Evolutionary conservation across 2,888 invertebrate genomes (phyloP).

Genomic region (Alcis repandata): DNA sequence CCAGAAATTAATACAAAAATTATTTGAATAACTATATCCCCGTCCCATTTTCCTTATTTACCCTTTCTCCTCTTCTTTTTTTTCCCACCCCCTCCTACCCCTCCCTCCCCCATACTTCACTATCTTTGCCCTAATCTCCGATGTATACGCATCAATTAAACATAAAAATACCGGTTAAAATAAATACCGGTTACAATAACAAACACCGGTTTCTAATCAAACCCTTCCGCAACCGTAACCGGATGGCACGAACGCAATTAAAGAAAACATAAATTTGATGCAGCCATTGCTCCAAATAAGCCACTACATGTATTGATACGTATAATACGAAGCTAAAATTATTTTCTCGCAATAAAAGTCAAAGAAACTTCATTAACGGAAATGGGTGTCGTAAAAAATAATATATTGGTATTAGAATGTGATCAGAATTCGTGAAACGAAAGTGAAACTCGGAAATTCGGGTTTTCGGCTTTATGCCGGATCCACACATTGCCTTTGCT

Average conservation of each 20-base stretch:
- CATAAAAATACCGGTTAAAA: slow-evolving; percentile 23
- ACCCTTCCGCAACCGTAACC: slow-evolving; percentile 28
- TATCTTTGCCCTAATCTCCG: slow-evolving; percentile 2
- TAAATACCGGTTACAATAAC: too few relatives aligned
- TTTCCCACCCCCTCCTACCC: too few relatives aligned
- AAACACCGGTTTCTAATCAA: slow-evolving; percentile 34
- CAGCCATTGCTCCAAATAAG: slow-evolving; percentile 31
- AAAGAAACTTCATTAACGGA: slow-evolving; percentile 45
- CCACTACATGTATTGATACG: slow-evolving; percentile 28
- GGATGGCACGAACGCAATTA: slow-evolving; percentile 32
- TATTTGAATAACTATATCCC: too few relatives aligned
- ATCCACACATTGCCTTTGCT: neutral
- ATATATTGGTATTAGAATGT: slow-evolving; percentile 45
- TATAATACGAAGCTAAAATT: slow-evolving; percentile 40
- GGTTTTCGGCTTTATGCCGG: slow-evolving; percentile 21
- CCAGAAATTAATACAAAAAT: too few relatives aligned
- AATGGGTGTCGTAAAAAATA: slow-evolving; percentile 47
- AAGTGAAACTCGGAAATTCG: slow-evolving; percentile 47
- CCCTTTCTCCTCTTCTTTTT: too few relatives aligned
- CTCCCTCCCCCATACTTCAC: too few relatives aligned
- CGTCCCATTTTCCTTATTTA: too few relatives aligned
- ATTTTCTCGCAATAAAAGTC: slow-evolving; percentile 46
- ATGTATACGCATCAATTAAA: slow-evolving; percentile 14
- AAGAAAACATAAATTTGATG: slow-evolving; percentile 36
- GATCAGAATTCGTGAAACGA: slow-evolving; percentile 44